Evolutionary conservation across 2,888 invertebrate genomes (phyloP).

Genomic region (Dolomedes plantarius): DNA sequence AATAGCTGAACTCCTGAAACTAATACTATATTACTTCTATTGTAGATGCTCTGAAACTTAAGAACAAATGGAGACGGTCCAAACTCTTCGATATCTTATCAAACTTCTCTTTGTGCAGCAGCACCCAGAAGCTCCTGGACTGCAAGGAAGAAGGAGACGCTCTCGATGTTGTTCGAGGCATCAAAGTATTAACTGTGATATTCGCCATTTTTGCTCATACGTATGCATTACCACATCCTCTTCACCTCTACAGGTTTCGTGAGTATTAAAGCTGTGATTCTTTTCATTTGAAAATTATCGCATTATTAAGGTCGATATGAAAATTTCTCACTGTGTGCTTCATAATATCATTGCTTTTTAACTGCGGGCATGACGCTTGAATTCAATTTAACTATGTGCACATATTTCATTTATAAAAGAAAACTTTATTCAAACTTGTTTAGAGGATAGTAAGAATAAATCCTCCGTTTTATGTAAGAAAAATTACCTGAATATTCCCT

Average conservation of each 20-base stretch:
- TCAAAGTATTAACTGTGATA: constrained; percentile 45
- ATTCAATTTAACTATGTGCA: no score
- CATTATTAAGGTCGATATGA: no score
- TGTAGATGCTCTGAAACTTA: background rate
- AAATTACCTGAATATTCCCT: no score
- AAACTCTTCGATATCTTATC: background rate
- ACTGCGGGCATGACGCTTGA: no score
- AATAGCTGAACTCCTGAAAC: no score
- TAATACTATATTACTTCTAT: no score
- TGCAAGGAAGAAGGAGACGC: constrained; percentile 37
- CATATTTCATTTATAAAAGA: no score
- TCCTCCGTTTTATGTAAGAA: no score
- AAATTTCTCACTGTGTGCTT: no score
- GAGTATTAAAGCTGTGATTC: constrained; percentile 14
- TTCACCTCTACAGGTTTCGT: constrained; percentile 62
- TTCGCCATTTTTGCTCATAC: constrained; percentile 50
- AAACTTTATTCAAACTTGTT: no score
- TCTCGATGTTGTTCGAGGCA: constrained; percentile 29
- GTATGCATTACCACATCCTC: constrained; percentile 51
- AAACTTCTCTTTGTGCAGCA: constrained; percentile 15
- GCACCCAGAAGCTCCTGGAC: background rate
- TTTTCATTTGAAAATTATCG: background rate
- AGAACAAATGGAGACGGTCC: background rate
- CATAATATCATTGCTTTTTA: no score
- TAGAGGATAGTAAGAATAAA: no score